Conservation (phyloP, 2,888 invertebrate species). For the Boloria euphrosyne region DNA sequence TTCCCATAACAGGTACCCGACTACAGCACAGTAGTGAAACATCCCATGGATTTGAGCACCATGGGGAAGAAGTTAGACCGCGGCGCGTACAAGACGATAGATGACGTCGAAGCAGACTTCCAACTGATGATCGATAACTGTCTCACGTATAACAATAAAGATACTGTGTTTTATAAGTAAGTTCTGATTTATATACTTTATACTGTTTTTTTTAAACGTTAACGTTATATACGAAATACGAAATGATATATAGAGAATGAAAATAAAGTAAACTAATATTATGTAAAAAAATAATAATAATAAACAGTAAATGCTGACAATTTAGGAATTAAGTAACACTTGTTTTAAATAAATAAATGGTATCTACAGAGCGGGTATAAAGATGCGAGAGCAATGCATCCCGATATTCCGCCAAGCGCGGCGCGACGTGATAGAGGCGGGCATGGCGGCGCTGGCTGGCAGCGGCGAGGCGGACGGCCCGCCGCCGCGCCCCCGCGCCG, state of each 20-base stretch:
- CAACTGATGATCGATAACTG: constrained; percentile 98
- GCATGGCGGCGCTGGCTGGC: constrained; percentile 69
- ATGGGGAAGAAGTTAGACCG: constrained; percentile 91
- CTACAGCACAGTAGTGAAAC: constrained; percentile 83
- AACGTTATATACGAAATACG: too few relatives aligned
- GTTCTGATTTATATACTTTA: constrained; percentile 14
- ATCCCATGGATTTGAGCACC: constrained; percentile 81
- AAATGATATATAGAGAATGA: too few relatives aligned
- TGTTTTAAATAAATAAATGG: too few relatives aligned
- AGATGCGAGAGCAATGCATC: constrained; percentile 94
- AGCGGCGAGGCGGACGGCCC: constrained; percentile 46
- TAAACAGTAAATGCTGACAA: too few relatives aligned
- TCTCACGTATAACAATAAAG: constrained; percentile 96
- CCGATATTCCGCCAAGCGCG: constrained; percentile 90
- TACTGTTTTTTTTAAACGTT: too few relatives aligned
- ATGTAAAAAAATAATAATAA: too few relatives aligned
- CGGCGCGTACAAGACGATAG: constrained; percentile 85
- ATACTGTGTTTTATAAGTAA: constrained; percentile 94
- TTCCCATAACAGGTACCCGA: constrained; percentile 86
- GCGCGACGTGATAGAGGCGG: constrained; percentile 86
- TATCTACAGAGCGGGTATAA: constrained; percentile 86
- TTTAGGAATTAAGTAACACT: too few relatives aligned
- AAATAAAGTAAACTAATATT: too few relatives aligned
- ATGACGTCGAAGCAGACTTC: constrained; percentile 94
- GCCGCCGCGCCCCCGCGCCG: constrained; percentile 20